These are phyloP conservation scores for Drosophila paucipuncta DNA, from an alignment of 2,888 invertebrate genomes.

Conservation along the genomic window DNA sequence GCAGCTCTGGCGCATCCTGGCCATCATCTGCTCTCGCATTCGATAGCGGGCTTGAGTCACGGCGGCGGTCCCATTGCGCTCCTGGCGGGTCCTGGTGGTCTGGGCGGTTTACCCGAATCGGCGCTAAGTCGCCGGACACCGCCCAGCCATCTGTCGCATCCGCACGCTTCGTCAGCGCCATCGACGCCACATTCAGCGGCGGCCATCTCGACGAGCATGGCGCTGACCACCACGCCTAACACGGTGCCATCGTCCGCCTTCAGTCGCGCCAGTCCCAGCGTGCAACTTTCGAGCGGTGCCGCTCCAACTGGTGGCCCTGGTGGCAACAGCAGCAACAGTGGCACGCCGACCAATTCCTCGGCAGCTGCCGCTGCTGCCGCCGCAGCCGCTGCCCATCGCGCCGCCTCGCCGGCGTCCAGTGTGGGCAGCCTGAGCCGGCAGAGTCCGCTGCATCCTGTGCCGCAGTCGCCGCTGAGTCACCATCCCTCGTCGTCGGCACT, in stretches of 20 bases:
- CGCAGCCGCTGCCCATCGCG: conserved; percentile 83
- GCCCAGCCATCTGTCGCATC: conserved; percentile 80
- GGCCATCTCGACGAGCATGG: conserved; percentile 64
- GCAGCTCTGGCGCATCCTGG: conserved; percentile 82
- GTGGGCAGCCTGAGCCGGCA: conserved; percentile 84
- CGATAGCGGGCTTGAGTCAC: conserved; percentile 82
- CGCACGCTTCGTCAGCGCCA: conserved; percentile 80
- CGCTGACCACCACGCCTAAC: conserved; percentile 81
- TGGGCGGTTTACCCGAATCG: conserved; percentile 82
- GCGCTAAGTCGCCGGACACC: conserved; percentile 84
- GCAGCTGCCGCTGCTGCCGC: conserved; percentile 74
- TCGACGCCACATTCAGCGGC: conserved; percentile 75
- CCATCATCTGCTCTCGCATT: conserved; percentile 84
- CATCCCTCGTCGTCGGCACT: conserved; percentile 85
- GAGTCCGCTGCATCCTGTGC: conserved; percentile 85
- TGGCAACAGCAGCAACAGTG: conserved; percentile 59
- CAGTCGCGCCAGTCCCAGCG: conserved; percentile 85
- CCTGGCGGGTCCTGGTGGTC: conserved; percentile 82
- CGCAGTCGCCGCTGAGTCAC: conserved; percentile 85
- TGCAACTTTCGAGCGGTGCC: conserved; percentile 79
- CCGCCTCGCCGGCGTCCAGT: conserved; percentile 84
- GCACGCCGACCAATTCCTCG: conserved; percentile 67
- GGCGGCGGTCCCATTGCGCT: conserved; percentile 82
- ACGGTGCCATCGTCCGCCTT: conserved; percentile 85
- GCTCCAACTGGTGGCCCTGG: conserved; percentile 63